Evolutionary conservation across 1,140 invertebrate species (phyloP).

Genomic region (Listronotus bonariensis): DNA sequence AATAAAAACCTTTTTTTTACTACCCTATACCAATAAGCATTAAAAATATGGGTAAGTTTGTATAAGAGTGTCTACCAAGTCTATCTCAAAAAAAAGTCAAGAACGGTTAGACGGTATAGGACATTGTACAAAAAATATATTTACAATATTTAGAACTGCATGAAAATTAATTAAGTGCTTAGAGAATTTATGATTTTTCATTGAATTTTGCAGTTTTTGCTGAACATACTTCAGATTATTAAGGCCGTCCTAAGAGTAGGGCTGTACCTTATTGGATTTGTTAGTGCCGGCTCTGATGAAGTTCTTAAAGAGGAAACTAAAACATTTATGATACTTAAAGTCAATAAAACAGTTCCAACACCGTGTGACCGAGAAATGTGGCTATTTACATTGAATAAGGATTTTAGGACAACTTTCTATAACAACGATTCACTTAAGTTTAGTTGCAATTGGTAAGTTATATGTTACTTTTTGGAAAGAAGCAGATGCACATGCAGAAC

Average conservation of each 20-base stretch:
- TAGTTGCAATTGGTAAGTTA: slow-evolving; percentile 43
- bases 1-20: too few species aligned
- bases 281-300: slow-evolving; percentile 28
- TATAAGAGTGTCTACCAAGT: too few species aligned
- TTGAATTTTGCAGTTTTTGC: slow-evolving; percentile 31
- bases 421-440: slow-evolving; percentile 40
- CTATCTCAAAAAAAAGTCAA: too few species aligned
- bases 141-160: too few species aligned
- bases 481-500: too few species aligned
- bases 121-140: too few species aligned
- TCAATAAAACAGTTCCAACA: slow-evolving; percentile 67
- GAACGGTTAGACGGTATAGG: too few species aligned
- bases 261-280: slow-evolving; percentile 36
- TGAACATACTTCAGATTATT: slow-evolving; percentile 35
- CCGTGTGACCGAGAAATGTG: slow-evolving; percentile 75
- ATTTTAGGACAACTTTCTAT: slow-evolving; percentile 29
- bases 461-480: too few species aligned
- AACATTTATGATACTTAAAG: slow-evolving; percentile 50
- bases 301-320: slow-evolving; percentile 44
- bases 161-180: neutral
- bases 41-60: too few species aligned
- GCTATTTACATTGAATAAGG: slow-evolving; percentile 53
- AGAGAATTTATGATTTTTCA: too few species aligned
- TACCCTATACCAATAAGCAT: too few species aligned
- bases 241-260: slow-evolving; percentile 29